Evolutionary conservation across 2,888 invertebrate genomes (phyloP), one percentile per base, ranked within the genome.

Genomic region (Proisotoma minuta): DNA sequence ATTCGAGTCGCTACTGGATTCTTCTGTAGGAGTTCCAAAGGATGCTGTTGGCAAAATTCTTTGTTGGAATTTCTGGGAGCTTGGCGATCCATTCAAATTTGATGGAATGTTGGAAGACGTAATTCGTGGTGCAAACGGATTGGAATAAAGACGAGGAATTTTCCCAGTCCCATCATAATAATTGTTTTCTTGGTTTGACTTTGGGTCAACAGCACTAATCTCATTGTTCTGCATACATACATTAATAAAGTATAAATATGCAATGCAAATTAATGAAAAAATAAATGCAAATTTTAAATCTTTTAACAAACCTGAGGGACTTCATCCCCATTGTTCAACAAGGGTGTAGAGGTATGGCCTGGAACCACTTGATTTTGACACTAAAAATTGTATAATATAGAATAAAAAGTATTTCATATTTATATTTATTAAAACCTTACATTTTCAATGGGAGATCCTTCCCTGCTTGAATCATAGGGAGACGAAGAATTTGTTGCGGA

Each of bases 401-500:
- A 56, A 27, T 57, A 51, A 51, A 57, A 18, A 48, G 48, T 47
- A 27, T n/a, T n/a, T n/a, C n/a, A n/a, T 47, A 34, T 2, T 43
- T 3, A 54, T 20, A 20, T 39, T 34, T 18, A 49, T n/a, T 20
- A 28, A 15, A 10, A 49, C 5, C 62, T 39, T 56, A 63, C 63
- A 52, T 43, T 22, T 15, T 56, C 12, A 48, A 26, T 57, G 1
- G 65, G 65, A 18, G 65, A 65, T 15, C 52, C 61, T 22, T 65
- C 61, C 28, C 65, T 43, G 49, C 65, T 61, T 1, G 61, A 61
- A 3, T 65, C 65, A 18, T 48, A 59, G 8, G 65, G 59, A 2
- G 65, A 57, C 1, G 59, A 59, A 2, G 63, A 65, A 40, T 57
- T 64, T 3, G 64, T 60, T 43, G 57, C 57, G 20, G 60, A 57